phyloP scores from a whole-genome alignment of 2,888 invertebrate genomes.

The Nowickia ferox region DNA sequence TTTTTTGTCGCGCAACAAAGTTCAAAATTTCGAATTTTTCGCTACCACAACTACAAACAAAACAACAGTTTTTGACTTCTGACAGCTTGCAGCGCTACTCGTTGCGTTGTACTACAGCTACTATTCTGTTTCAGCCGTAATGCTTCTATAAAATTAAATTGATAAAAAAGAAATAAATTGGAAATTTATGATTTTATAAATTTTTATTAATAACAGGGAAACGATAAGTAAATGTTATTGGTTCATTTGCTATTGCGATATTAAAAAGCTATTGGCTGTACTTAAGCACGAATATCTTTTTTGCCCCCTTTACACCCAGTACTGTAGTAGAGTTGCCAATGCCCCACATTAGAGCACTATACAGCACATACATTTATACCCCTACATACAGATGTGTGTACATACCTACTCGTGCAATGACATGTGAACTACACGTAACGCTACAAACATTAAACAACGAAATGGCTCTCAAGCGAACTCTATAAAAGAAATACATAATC shows the following conservation, averaged over 20 bases:
- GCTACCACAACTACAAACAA: no score
- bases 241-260: no score
- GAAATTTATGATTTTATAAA: not conserved
- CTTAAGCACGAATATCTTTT: not conserved
- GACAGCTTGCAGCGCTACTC: no score
- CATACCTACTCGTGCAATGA: not conserved
- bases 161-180: not conserved
- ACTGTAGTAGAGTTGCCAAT: not conserved
- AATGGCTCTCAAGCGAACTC: slow-evolving; percentile 49
- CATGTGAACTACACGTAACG: slow-evolving; percentile 1
- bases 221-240: no score
- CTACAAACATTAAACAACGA: slow-evolving; percentile 61
- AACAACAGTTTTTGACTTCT: no score
- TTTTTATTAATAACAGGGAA: not conserved
- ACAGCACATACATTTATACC: not conserved
- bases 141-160: not conserved
- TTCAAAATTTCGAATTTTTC: no score
- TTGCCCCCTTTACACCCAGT: slow-evolving; percentile 26
- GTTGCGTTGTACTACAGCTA: no score
- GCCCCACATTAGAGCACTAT: slow-evolving; percentile 9
- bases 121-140: no score
- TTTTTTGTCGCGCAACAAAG: no score
- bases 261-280: not conserved
- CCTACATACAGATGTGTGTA: no score
- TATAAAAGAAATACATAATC: slow-evolving; percentile 8